Percentiles rank a stretch among this genome's conserved stretches.
phyloP scores from a whole-genome alignment of 1,140 invertebrate genomes.

The Zaprionus davidi region DNA sequence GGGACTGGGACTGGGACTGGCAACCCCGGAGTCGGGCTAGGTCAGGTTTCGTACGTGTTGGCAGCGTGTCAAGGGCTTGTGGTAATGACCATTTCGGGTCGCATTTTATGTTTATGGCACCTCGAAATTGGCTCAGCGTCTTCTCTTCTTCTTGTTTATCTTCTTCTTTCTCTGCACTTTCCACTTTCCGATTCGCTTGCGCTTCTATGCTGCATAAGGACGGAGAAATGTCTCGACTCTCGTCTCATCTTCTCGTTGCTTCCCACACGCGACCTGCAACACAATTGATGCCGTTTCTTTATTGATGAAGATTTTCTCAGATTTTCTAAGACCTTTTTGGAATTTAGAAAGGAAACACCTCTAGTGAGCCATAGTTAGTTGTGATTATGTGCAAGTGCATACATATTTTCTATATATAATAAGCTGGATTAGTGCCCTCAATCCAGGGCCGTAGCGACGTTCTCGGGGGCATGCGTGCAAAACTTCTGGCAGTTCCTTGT shows the following conservation, averaged over 20 bases:
- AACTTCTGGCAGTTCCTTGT: too few species aligned
- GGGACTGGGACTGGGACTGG: neutral
- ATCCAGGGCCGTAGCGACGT: neutral
- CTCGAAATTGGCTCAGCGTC: neutral
- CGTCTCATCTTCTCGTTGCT: neutral
- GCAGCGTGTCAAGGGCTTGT: slow-evolving; percentile 28
- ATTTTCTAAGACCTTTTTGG: slow-evolving; percentile 7
- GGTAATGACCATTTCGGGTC: slow-evolving; percentile 9
- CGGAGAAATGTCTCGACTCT: slow-evolving; percentile 4
- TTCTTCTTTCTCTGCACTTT: neutral
- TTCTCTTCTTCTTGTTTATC: neutral
- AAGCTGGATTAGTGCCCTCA: neutral
- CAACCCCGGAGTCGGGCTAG: slow-evolving; percentile 17
- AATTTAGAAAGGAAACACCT: slow-evolving; percentile 6
- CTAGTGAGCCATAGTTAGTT: slow-evolving; percentile 1
- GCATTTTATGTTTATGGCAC: slow-evolving; percentile 2
- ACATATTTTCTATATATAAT: neutral
- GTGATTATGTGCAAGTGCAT: neutral
- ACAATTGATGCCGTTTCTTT: slow-evolving; percentile 8
- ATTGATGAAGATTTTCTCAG: slow-evolving; percentile 11
- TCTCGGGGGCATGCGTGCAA: too few species aligned
- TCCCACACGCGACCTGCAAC: slow-evolving; percentile 3
- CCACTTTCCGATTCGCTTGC: slow-evolving; percentile 14
- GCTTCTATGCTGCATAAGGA: neutral
- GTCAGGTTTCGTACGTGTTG: slow-evolving; percentile 22